These are phyloP conservation scores for Bagarius yarrelli DNA, from an alignment of 2,113 vertebrate species.

Conservation along the genomic window DNA sequence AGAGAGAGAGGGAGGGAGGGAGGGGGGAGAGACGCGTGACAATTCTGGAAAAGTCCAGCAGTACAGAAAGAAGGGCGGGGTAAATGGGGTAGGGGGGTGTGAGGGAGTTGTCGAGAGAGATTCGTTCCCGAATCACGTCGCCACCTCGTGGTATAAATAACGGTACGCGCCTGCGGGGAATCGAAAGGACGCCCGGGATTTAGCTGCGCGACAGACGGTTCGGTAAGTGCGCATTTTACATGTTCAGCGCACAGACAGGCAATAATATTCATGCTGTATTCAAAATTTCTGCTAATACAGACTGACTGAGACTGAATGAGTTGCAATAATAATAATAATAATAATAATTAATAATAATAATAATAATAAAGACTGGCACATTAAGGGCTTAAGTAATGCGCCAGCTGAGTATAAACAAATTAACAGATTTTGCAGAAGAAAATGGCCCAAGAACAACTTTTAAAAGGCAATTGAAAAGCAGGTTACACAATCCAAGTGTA, in stretches of 20 bases:
- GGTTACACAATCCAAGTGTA: too few species aligned
- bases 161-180: background rate
- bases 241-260: background rate
- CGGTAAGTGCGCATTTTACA: slow-evolving; percentile 25
- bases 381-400: too few species aligned
- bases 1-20: too few species aligned
- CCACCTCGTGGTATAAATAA: slow-evolving; percentile 56
- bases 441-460: too few species aligned
- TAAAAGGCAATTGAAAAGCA: too few species aligned
- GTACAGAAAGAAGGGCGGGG: slow-evolving; percentile 41
- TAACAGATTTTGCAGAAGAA: too few species aligned
- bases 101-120: too few species aligned
- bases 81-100: background rate
- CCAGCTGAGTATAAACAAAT: too few species aligned
- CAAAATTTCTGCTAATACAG: background rate
- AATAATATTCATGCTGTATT: background rate
- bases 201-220: background rate
- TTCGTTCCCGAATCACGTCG: slow-evolving; percentile 18
- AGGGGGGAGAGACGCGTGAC: too few species aligned
- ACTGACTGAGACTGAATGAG: too few species aligned
- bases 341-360: slow-evolving; percentile 2
- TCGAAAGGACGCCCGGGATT: background rate
- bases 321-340: background rate
- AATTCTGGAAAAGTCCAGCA: slow-evolving; percentile 62
- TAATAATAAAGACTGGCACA: too few species aligned